These are phyloP conservation scores for Eurytoma adleriae DNA, from an alignment of 2,888 invertebrate genomes.

Conservation along the genomic window DNA sequence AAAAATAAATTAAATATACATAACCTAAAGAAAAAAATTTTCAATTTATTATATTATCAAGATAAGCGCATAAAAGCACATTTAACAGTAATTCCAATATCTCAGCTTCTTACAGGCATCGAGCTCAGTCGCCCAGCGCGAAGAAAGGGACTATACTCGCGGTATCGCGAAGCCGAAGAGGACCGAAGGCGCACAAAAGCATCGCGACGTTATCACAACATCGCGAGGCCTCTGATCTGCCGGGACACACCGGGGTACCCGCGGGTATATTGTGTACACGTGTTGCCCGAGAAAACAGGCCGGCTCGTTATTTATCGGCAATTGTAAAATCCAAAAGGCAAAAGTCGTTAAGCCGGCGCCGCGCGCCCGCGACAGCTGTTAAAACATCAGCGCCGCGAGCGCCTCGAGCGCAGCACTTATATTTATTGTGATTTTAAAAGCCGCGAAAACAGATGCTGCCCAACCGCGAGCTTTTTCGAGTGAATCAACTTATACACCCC, in stretches of 20 bases:
- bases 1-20: not conserved
- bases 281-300: slow-evolving; percentile 55
- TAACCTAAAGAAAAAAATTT: not conserved
- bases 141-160: not conserved
- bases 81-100: not conserved
- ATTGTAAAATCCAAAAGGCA: slow-evolving; percentile 65
- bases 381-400: slow-evolving; percentile 68
- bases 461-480: not conserved
- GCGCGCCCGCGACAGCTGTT: slow-evolving; percentile 68
- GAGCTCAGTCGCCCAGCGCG: not conserved
- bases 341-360: slow-evolving; percentile 36
- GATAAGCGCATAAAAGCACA: not conserved
- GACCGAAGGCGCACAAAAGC: not conserved
- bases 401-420: slow-evolving; percentile 3
- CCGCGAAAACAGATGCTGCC: slow-evolving; percentile 9
- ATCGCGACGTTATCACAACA: not conserved
- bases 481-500: not conserved
- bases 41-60: not conserved
- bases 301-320: slow-evolving; percentile 69
- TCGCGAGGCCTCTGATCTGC: not conserved
- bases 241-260: not conserved
- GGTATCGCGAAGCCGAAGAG: not conserved
- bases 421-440: slow-evolving; percentile 27
- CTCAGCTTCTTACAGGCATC: not conserved
- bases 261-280: not conserved